These are phyloP conservation scores for Hanleya hanleyi DNA, from an alignment of 2,888 invertebrate species.

Conservation along the genomic window DNA sequence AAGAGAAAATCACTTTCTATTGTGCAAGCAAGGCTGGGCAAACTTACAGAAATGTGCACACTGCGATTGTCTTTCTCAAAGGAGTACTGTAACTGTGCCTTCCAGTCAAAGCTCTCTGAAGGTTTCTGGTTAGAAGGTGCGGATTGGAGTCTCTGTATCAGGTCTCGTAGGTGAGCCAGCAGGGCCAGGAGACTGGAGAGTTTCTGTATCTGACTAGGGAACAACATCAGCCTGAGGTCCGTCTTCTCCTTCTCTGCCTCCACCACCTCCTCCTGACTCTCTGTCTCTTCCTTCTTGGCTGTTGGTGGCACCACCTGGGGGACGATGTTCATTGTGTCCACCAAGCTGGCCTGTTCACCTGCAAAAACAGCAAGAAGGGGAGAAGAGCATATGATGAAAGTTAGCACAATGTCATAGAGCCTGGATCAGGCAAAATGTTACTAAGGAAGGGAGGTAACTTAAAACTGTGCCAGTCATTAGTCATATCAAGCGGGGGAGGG, in stretches of 20 bases:
- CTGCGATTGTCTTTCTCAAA: constrained; percentile 48
- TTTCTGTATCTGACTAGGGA: constrained; percentile 70
- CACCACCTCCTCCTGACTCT: constrained; percentile 20
- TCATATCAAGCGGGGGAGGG: too few species aligned
- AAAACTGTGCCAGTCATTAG: too few species aligned
- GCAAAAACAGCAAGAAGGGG: too few species aligned
- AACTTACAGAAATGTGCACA: constrained; percentile 56
- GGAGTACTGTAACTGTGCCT: constrained; percentile 56
- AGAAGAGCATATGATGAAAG: too few species aligned
- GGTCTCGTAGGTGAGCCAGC: constrained; percentile 61
- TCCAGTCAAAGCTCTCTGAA: constrained; percentile 62
- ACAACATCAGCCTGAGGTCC: constrained; percentile 60
- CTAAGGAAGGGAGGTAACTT: too few species aligned
- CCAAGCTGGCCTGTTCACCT: too few species aligned
- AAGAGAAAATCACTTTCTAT: too few species aligned
- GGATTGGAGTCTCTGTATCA: constrained; percentile 48
- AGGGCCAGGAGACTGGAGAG: constrained; percentile 60
- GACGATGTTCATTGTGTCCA: neutral
- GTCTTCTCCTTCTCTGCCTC: constrained; percentile 34
- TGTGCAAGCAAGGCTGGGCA: too few species aligned
- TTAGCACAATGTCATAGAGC: too few species aligned
- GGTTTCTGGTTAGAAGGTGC: constrained; percentile 35
- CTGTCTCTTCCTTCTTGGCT: constrained; percentile 16
- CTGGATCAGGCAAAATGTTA: too few species aligned
- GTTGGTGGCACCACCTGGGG: constrained; percentile 11